Evolutionary conservation across 2,113 vertebrate genomes (phyloP), one percentile per base, ranked within the genome.

Genomic region (Ceyx melanurus): DNA sequence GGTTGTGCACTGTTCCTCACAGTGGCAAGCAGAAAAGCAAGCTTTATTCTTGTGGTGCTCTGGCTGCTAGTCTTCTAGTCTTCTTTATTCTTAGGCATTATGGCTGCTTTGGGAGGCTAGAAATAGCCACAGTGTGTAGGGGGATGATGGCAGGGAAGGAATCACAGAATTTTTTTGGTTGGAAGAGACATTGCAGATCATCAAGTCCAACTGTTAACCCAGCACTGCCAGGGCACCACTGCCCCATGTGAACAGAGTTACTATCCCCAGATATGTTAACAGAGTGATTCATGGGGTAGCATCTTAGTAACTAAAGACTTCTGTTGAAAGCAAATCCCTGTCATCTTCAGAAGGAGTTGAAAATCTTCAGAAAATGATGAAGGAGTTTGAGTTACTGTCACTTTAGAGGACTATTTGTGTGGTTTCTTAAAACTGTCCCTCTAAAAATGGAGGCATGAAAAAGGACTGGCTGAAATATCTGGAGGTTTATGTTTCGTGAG

Each of bases 41-140:
- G 33, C 22, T 61, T 37, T 37, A 37, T 35, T 25, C 33, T 51
- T 51, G 25, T 13, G 54, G 33, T 25, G 31, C 76, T 37, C 13
- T 9, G 43, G 26, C 13, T 64, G 15, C 29, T 46, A 1, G 3
- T 51, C 21, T 51, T 23, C 23, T 51, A 23, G 50, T 51, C 50
- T 50, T 50, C 22, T 51, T 16, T 51, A 51, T 51, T 51, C 50
- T 51, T 51, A 51, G 54, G 33, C 11, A 33, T 82, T n/a, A 15
- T 10, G 43, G 26, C 15, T 60, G 17, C n/a, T 46, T 1, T 3
- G 4, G 31, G 56, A 80, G 28, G 13, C 26, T 50, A 82, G 42
- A 15, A 10, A 19, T 18, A 82, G 29, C 4, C 64, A 50, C 19
- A 12, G 6, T 11, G 26, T 0, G 2, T 0, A 28, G 22, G 28